A percentile compares a stretch with the other conserved stretches of the same genome.
phyloP scores from a whole-genome alignment of 2,797 vertebrate species.

The Dryobates pubescens region DNA sequence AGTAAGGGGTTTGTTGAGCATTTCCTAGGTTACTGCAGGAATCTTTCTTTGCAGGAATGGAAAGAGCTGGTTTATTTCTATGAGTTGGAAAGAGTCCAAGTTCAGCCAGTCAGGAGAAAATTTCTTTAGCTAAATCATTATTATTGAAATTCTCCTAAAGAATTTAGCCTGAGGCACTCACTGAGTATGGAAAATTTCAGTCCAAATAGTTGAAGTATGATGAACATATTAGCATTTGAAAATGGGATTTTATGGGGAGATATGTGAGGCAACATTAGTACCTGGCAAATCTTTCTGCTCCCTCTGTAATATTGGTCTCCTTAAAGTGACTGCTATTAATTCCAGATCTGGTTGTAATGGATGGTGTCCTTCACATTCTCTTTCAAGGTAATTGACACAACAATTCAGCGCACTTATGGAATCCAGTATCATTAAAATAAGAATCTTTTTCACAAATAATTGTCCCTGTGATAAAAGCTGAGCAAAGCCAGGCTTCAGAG shows the following conservation, averaged over 20 bases:
- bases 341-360: neutral
- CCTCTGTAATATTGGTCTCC: rapidly evolving
- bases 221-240: neutral
- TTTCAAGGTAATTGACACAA: neutral
- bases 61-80: neutral
- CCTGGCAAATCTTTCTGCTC: neutral
- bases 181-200: neutral
- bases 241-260: neutral
- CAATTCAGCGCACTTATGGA: neutral
- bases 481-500: neutral
- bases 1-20: neutral
- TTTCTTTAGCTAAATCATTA: neutral
- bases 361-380: neutral
- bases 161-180: neutral
- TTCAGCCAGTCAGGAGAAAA: neutral
- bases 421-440: neutral
- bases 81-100: neutral
- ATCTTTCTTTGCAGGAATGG: neutral
- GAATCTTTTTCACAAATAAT: neutral
- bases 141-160: neutral
- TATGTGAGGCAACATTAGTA: neutral
- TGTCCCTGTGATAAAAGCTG: neutral
- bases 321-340: neutral
- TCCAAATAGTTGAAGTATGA: neutral
- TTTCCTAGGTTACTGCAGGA: neutral